phyloP scores from a whole-genome alignment of 2,797 vertebrate genomes.

The Leucoraja ocellata region DNA sequence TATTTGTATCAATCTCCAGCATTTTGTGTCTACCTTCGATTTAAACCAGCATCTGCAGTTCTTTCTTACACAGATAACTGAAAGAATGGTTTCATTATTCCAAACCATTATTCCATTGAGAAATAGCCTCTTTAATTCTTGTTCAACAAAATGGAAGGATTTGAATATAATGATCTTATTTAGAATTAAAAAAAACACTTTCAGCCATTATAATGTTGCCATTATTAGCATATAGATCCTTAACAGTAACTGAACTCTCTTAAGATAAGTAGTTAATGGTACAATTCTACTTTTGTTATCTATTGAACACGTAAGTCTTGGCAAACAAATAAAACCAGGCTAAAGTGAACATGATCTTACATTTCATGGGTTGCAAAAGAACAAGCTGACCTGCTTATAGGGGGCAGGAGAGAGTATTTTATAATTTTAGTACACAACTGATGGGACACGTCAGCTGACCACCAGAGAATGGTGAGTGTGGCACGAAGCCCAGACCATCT shows the following conservation, averaged over 20 bases:
- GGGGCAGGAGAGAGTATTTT: no score
- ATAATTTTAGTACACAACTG: no score
- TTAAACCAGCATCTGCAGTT: no score
- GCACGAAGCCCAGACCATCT: not conserved
- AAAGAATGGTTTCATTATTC: not conserved
- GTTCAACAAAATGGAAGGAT: not conserved
- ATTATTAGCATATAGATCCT: not conserved
- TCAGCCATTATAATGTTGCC: not conserved
- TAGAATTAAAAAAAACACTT: not conserved
- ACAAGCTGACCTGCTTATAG: not conserved
- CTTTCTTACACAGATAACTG: not conserved
- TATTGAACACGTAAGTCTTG: not conserved
- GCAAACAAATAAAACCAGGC: not conserved
- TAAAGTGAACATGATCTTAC: not conserved
- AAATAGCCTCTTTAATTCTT: not conserved
- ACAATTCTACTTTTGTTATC: not conserved
- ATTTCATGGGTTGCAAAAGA: not conserved
- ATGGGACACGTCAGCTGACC: no score
- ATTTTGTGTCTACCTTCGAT: no score
- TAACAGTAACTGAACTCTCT: not conserved
- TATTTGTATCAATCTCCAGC: no score
- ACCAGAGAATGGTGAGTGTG: not conserved
- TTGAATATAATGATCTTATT: no score
- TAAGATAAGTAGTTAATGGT: not conserved
- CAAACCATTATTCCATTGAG: not conserved